Conservation (phyloP, 2,888 invertebrate genomes). For the Pelosia muscerda region DNA sequence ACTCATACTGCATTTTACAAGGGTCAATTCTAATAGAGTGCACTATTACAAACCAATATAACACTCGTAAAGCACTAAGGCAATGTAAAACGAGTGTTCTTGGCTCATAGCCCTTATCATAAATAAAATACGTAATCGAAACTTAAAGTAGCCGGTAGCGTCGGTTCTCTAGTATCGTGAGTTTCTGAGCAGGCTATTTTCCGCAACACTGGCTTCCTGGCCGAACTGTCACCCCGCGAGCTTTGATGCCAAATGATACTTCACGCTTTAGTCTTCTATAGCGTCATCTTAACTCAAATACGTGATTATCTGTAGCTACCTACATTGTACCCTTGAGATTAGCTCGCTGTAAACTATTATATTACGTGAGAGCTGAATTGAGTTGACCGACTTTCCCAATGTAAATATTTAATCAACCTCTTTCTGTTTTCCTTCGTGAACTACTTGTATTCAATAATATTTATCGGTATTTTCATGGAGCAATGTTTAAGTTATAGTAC, state of each 20-base stretch:
- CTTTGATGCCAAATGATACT: conserved; percentile 63
- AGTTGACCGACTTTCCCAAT: not conserved
- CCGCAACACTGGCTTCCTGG: conserved; percentile 60
- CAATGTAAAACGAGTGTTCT: conserved; percentile 29
- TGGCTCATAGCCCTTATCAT: conserved; percentile 27
- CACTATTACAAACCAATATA: conserved; percentile 12
- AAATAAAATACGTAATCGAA: conserved; percentile 45
- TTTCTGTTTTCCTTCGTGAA: not conserved
- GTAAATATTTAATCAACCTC: conserved; percentile 1
- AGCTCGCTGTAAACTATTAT: conserved; percentile 27
- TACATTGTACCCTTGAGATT: conserved; percentile 27
- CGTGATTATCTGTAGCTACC: conserved; percentile 32
- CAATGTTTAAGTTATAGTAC: not conserved
- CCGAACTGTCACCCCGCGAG: conserved; percentile 49
- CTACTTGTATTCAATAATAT: not conserved
- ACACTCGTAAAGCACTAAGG: conserved; percentile 16
- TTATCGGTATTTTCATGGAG: not conserved
- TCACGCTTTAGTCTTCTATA: conserved; percentile 50
- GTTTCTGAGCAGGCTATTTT: conserved; percentile 63
- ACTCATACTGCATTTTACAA: not conserved
- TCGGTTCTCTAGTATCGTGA: conserved; percentile 44
- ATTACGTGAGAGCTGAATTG: conserved; percentile 11
- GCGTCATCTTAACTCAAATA: conserved; percentile 55
- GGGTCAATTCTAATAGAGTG: conserved; percentile 3
- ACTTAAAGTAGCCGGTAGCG: conserved; percentile 30